Evolutionary conservation across 2,113 vertebrate species (phyloP), one percentile per base, ranked within the genome.

Genomic region (Hippocampus mohnikei): DNA sequence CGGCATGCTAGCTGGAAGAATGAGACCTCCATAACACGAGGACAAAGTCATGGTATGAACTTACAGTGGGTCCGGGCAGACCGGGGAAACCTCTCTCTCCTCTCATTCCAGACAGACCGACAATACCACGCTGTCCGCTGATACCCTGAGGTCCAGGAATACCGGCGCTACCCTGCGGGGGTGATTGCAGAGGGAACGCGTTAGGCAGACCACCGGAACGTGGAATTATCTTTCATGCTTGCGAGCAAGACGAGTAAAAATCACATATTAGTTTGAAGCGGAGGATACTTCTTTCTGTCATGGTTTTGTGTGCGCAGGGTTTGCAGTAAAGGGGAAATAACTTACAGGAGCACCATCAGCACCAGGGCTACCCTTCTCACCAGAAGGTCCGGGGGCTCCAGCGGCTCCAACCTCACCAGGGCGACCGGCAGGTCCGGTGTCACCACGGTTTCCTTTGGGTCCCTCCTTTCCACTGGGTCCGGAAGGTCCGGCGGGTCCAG

Each of bases 71-170:
- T 76, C 97, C 96, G 0, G 93, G 89, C 75, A 95, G 90, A 27
- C 97, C 97, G 0, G 95, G 92, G 94, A 96, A 96, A 65, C 97
- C 97, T 91, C 96, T 94, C 88, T 98, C 96, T 85, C 97, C 97
- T 94, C 94, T 94, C 80, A 94, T 94, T 85, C 97, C 97, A 0
- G 94, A 95, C 53, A 98, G 94, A 84, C 96, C 96, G 1, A 98
- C 95, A 7, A 96, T 94, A 92, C 97, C 97, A 73, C 97, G 96
- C 53, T 90, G 84, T 86, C 97, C 97, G 64, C 91, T 84, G 68
- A 99, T 92, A 93, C 97, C 97, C 75, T 92, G 90, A 89, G 96
- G 94, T 90, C 97, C 97, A 7, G 97, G 93, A 0, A 92, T 87
- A 81, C 97, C 97, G 6, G 95, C 20, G 48, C 91, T 20, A 0